Conservation (phyloP, 2,113 vertebrate species). For the Pelvicachromis taeniatus region DNA sequence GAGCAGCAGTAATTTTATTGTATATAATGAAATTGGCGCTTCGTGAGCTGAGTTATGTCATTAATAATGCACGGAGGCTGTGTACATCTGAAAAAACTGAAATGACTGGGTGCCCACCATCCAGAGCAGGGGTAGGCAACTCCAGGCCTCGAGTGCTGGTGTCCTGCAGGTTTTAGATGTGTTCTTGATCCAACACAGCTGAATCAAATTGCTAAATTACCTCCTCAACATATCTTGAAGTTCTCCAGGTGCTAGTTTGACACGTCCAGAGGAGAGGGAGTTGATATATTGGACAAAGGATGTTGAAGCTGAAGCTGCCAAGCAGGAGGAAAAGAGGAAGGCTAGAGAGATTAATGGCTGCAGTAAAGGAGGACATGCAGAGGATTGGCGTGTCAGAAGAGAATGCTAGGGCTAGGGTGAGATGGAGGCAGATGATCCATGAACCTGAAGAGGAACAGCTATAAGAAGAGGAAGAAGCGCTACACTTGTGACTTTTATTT, state of each 20-base stretch:
- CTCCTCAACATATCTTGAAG: too few species aligned
- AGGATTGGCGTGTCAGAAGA: too few species aligned
- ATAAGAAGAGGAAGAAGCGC: background rate
- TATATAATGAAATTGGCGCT: background rate
- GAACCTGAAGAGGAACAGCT: too few species aligned
- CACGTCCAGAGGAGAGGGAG: background rate
- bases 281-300: background rate
- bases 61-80: background rate
- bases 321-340: background rate
- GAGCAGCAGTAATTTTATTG: background rate
- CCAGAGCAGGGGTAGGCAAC: background rate
- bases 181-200: too few species aligned
- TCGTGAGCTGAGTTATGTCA: background rate
- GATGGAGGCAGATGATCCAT: too few species aligned
- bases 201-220: too few species aligned
- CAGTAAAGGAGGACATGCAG: too few species aligned
- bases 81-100: background rate
- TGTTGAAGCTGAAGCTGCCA: background rate
- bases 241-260: too few species aligned
- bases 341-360: too few species aligned
- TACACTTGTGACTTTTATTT: background rate
- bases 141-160: too few species aligned
- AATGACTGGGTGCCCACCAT: background rate
- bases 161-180: too few species aligned
- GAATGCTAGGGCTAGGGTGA: too few species aligned